Base-by-base conservation (phyloP, 2,797 vertebrate genomes). In the Gallinago nigripennis region DNA sequence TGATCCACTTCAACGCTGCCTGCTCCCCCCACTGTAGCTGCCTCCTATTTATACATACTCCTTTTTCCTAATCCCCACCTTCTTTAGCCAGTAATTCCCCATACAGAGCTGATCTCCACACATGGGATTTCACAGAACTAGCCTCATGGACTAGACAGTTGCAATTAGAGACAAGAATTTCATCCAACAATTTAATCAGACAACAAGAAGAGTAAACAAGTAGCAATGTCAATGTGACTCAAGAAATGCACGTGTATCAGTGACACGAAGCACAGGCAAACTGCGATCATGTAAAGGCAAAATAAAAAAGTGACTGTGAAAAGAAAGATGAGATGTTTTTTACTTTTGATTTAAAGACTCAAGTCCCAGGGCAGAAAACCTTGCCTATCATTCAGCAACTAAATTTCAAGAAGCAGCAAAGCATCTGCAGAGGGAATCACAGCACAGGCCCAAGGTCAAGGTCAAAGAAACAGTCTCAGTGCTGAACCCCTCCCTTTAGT, bases 251-350 rank as follows among this genome's bases (percentile, higher is more conserved):
- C 1, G 1, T 3, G 14, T 1, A 2, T 16, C 66, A 20, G 39
- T 1, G 5, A 25, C 11, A 3, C 0, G 6, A 41, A 35, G 16
- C 3, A 1, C 2, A 9, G n/a, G 66, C 16, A 23, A 28, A 12
- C 1, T 4, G n/a, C 4, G 41, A 37, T 5, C 33, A 6, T 1
- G 0, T 46, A 60, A 37, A 58, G 21, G 71, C 12, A 53, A 39
- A 53, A n/a, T 2, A 30, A 27, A 45, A 51, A 33, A 41, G 20
- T 1, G 1, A 15, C 54, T 1, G 15, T 6, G 45, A 53, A 53
- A 31, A 23, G 15, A 53, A 60, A 20, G 14, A 14, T 2, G 4
- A 77, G 16, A 24, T 11, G 30, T 8, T 27, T 21, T 25, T 43
- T 18, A 15, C 21, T 53, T 69, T 24, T 39, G 15, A 23, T 37